phyloP scores from a whole-genome alignment of 2,113 vertebrate genomes.

The Clupea harengus region DNA sequence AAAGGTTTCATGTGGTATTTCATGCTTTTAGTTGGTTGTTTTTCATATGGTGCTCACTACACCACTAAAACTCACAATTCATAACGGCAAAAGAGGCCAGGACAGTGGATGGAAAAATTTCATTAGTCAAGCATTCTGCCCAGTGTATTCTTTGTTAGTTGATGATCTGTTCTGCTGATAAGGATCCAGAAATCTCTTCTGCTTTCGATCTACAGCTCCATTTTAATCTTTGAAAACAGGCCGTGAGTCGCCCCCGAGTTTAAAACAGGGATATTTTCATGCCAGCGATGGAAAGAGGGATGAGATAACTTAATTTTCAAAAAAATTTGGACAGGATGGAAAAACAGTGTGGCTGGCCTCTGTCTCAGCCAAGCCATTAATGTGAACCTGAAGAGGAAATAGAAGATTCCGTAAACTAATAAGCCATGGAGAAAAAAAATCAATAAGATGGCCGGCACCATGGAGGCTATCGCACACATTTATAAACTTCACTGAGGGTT shows the following conservation, averaged over 20 bases:
- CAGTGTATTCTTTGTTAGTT: neutral
- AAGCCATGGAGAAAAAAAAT: slow-evolving; percentile 48
- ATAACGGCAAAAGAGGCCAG: neutral
- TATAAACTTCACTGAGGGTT: slow-evolving; percentile 47
- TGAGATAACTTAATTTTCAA: neutral
- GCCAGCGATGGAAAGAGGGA: neutral
- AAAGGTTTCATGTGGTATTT: neutral
- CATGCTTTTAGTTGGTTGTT: neutral
- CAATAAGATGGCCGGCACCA: slow-evolving; percentile 48
- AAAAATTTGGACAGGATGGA: neutral
- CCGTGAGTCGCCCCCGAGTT: neutral
- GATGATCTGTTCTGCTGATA: neutral
- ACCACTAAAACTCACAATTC: neutral
- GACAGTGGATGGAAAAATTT: neutral
- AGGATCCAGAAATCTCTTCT: slow-evolving; percentile 1
- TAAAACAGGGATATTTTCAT: slow-evolving; percentile 6
- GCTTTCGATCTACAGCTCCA: neutral
- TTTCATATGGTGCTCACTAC: neutral
- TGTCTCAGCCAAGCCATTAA: slow-evolving; percentile 26
- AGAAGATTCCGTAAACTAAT: slow-evolving; percentile 63
- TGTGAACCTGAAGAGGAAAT: slow-evolving; percentile 50
- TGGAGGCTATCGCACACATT: slow-evolving; percentile 49
- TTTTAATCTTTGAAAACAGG: slow-evolving; percentile 4
- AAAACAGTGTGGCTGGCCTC: slow-evolving; percentile 26
- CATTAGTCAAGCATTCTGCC: neutral